Evolutionary conservation across 2,888 invertebrate genomes (phyloP).

Genomic region (Hymenopus coronatus): DNA sequence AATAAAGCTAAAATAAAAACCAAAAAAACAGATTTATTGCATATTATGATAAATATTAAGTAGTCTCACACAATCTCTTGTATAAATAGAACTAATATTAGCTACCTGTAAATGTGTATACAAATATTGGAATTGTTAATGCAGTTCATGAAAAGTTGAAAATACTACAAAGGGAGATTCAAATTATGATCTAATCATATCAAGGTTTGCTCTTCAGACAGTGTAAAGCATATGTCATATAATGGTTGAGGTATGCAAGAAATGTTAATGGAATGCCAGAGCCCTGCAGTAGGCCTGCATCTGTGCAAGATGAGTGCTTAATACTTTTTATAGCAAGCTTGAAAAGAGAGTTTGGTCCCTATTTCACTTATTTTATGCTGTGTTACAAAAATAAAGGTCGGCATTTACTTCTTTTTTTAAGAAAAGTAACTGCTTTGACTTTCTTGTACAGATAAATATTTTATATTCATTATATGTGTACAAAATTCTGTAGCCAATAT

Average conservation of each 20-base stretch:
- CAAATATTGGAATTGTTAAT: constrained; percentile 16
- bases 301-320: not conserved
- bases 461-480: constrained; percentile 19
- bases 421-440: constrained; percentile 2
- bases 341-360: not conserved
- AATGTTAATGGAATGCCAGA: not conserved
- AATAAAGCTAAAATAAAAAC: too few relatives aligned
- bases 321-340: not conserved
- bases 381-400: not conserved
- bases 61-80: not conserved
- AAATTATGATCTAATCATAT: not conserved
- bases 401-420: not conserved
- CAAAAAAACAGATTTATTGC: not conserved
- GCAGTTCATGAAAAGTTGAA: not conserved
- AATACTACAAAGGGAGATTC: not conserved
- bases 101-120: constrained; percentile 9
- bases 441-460: constrained; percentile 12
- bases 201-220: not conserved
- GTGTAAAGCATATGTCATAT: not conserved
- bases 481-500: constrained; percentile 10
- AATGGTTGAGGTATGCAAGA: not conserved
- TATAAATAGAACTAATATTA: not conserved
- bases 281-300: not conserved
- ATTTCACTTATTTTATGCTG: constrained; percentile 12
- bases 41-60: not conserved